Evolutionary conservation across 1,140 invertebrate species (phyloP), one percentile per base, ranked within the genome.

Genomic region (Nomia melanderi): DNA sequence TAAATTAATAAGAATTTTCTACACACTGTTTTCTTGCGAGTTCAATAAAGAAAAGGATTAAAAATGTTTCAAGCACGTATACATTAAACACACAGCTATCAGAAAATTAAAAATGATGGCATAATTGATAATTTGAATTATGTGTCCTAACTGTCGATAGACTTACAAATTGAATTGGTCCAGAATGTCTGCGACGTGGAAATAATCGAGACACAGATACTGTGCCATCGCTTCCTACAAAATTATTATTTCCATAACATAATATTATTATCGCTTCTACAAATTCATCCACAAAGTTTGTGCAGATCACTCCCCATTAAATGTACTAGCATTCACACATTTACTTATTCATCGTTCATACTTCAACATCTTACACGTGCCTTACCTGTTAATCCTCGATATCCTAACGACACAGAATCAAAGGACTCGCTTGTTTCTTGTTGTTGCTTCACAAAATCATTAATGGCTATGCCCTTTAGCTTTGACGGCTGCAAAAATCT

Each of bases 331-430:
- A 47, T 56, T 27, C 14, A 27, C 31, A 31, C n/a, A 57, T 14
- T 12, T 27, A 2, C 44, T 44, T 27, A 33, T 79, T 56, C 7
- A 12, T 78, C 2, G 25, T 29, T 63, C 1, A n/a, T 7, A 44
- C 27, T 41, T 1, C 17, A 59, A 3, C n/a, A n/a, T 60, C 29
- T 59, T 27, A 14, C 5, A 11, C 25, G 29, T 29, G 0, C 29
- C 79, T 90, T 82, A 94, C 94, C 94, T 73, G 93, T 94, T 4
- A 95, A 87, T 5, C 94, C 94, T 66, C 94, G 91, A 83, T 95
- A 95, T 36, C 94, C 94, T 63, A 94, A 87, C 2, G 94, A 94
- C n/a, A 94, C 93, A 0, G 94, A 93, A 78, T 95, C 94, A 62
- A 94, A 92, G 31, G 93, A 92, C 53, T 94, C 93, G 53, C 89